Conservation (phyloP, 2,888 invertebrate genomes). For the Dimorphilus gyrociliatus region DNA sequence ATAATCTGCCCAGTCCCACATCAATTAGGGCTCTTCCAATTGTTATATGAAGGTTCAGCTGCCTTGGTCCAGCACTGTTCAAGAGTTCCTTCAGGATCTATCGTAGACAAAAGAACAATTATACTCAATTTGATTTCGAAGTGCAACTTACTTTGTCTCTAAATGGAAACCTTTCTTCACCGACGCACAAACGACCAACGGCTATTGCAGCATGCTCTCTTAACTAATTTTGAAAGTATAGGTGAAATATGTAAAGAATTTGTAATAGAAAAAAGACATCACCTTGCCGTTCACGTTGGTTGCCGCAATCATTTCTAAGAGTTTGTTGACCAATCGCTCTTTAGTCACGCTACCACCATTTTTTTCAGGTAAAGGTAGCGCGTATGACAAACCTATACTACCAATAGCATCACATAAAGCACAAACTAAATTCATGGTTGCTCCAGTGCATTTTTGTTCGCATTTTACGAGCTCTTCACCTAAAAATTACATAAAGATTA, state of each 20-base stretch:
- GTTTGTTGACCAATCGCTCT: constrained; percentile 50
- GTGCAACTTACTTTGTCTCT: constrained; percentile 52
- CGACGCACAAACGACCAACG: constrained; percentile 62
- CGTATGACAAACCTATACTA: constrained; percentile 51
- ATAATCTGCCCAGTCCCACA: no score
- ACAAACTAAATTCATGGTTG: no score
- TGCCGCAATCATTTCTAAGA: constrained; percentile 51
- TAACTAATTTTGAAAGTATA: constrained; percentile 8
- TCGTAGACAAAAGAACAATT: no score
- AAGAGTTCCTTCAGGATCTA: no score
- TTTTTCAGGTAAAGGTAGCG: constrained; percentile 49
- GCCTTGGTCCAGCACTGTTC: no score
- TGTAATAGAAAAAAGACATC: background rate
- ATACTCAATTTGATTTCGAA: no score
- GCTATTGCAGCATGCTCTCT: constrained; percentile 56
- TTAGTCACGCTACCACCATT: constrained; percentile 42
- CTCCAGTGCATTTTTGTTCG: no score
- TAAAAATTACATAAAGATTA: no score
- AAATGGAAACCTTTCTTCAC: constrained; percentile 54
- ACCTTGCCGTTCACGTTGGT: constrained; percentile 25
- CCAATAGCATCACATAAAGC: constrained; percentile 50
- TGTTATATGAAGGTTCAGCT: no score
- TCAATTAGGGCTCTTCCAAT: no score
- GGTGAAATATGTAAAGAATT: background rate
- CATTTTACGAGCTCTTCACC: no score